Conservation (phyloP, 2,113 vertebrate species). For the Percopsis transmontana region DNA sequence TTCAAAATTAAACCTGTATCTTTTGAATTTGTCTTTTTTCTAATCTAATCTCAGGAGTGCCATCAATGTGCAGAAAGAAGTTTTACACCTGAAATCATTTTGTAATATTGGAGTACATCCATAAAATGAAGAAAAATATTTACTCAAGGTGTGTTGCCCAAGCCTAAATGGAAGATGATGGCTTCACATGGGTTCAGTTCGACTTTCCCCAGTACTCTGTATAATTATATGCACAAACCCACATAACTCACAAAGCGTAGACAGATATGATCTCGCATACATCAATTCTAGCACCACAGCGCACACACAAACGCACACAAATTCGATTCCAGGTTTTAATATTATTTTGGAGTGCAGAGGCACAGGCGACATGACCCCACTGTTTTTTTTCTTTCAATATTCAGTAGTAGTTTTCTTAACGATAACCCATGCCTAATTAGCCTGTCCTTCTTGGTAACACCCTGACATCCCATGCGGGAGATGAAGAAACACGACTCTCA, state of each 20-base stretch:
- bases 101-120: background rate
- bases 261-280: slow-evolving; percentile 46
- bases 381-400: slow-evolving; percentile 22
- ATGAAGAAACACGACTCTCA: slow-evolving; percentile 17
- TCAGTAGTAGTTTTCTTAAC: slow-evolving; percentile 24
- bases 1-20: slow-evolving; percentile 46
- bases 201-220: slow-evolving; percentile 54
- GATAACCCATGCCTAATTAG: slow-evolving; percentile 51
- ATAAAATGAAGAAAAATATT: background rate
- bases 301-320: slow-evolving; percentile 5
- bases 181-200: slow-evolving; percentile 40
- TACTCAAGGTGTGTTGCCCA: background rate
- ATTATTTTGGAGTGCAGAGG: slow-evolving; percentile 42
- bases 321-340: slow-evolving; percentile 29
- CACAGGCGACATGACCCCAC: slow-evolving; percentile 32
- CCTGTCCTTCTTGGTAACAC: slow-evolving; percentile 33
- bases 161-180: slow-evolving; percentile 23
- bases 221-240: slow-evolving; percentile 62
- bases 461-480: slow-evolving; percentile 38
- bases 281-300: slow-evolving; percentile 31
- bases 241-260: slow-evolving; percentile 33
- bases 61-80: no score
- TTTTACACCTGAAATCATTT: background rate
- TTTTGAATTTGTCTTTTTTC: slow-evolving; percentile 14
- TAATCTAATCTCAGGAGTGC: background rate